phyloP scores from a whole-genome alignment of 53 echinoderm and acorn worm species.

The Holothuria leucospilota region DNA sequence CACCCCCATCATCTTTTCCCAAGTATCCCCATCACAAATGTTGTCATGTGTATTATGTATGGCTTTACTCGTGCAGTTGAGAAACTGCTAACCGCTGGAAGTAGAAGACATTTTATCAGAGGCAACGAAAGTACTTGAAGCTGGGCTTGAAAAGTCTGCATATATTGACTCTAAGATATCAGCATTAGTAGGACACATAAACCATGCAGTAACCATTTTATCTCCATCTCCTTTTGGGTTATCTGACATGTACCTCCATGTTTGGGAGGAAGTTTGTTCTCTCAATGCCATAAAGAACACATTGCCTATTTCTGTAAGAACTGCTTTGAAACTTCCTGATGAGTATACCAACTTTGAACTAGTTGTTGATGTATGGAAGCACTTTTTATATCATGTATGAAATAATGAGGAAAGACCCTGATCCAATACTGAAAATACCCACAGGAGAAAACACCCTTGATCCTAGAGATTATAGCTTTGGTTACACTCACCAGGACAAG shows the following conservation, averaged over 20 bases:
- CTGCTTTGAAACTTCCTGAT: too few relatives aligned
- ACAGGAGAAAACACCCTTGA: slow-evolving; percentile 24
- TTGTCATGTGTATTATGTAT: neutral
- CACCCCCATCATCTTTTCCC: neutral
- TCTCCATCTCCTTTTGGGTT: slow-evolving; percentile 6
- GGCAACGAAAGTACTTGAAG: slow-evolving; percentile 40
- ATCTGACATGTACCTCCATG: too few relatives aligned
- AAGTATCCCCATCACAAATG: neutral
- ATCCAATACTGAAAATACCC: neutral
- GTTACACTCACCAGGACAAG: slow-evolving; percentile 15
- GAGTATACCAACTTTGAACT: too few relatives aligned
- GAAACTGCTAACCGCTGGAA: slow-evolving; percentile 52
- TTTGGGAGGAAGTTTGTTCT: too few relatives aligned
- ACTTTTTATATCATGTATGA: neutral
- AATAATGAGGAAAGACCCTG: neutral
- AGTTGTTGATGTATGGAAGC: too few relatives aligned
- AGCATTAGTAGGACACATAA: neutral
- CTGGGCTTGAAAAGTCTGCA: neutral
- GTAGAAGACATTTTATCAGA: slow-evolving; percentile 51
- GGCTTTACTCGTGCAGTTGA: slow-evolving; percentile 41
- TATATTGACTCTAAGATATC: neutral
- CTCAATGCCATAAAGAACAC: too few relatives aligned
- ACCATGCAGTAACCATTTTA: slow-evolving; percentile 55
- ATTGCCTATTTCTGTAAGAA: too few relatives aligned
- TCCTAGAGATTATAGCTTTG: slow-evolving; percentile 50